A percentile compares a stretch with the other conserved stretches of the same genome.
phyloP scores from a whole-genome alignment of 2,113 vertebrate species.

The Onychorhynchus coronatus region DNA sequence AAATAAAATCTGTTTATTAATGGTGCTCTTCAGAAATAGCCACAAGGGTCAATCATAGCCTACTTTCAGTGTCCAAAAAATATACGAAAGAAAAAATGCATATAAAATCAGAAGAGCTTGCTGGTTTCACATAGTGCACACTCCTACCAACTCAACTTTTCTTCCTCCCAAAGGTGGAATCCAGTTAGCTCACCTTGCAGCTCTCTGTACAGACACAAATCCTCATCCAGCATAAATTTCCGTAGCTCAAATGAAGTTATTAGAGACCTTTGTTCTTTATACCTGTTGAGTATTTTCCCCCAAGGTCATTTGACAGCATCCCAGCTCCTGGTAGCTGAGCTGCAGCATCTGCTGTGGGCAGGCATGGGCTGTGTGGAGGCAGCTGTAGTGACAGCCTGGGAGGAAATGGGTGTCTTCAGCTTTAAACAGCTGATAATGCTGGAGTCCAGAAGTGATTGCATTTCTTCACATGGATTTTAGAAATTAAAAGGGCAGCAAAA shows the following conservation, averaged over 20 bases:
- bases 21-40: neutral
- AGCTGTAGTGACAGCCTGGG: neutral
- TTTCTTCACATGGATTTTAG: neutral
- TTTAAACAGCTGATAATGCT: neutral
- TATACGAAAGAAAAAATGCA: neutral
- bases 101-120: neutral
- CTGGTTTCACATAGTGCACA: neutral
- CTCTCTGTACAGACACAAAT: neutral
- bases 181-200: neutral
- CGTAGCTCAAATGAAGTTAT: neutral
- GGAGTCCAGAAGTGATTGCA: neutral
- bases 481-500: neutral
- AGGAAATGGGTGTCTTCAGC: neutral
- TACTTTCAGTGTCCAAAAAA: neutral
- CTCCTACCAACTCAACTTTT: neutral
- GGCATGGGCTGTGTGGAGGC: neutral
- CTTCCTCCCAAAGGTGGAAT: neutral
- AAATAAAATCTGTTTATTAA: neutral
- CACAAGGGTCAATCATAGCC: neutral
- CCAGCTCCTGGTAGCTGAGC: neutral
- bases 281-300: neutral
- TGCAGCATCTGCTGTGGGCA: neutral
- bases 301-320: neutral
- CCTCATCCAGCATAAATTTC: neutral
- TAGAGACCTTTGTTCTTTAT: neutral